A percentile compares a stretch with the other conserved stretches of the same genome.
These are phyloP conservation scores for Calliphora vicina DNA, from an alignment of 1,140 invertebrate genomes.

Conservation along the genomic window DNA sequence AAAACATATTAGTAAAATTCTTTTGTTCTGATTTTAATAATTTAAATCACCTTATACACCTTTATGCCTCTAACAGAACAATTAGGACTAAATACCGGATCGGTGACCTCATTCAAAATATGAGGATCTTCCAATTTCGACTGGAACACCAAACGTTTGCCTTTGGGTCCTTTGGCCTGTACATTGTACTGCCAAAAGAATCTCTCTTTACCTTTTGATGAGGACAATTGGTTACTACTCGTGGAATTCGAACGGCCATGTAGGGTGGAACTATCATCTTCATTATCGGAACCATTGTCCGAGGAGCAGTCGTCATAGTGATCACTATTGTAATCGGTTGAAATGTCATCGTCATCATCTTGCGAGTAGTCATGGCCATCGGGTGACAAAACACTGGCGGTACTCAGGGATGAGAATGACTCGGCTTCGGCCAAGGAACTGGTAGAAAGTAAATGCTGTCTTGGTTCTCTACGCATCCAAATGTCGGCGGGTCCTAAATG, in stretches of 20 bases:
- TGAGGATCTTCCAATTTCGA: conserved; percentile 92
- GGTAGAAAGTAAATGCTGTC: conserved; percentile 86
- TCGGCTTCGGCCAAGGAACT: conserved; percentile 84
- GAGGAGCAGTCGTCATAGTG: conserved; percentile 86
- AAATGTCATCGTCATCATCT: conserved; percentile 85
- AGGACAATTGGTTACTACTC: conserved; percentile 49
- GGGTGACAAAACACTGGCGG: conserved; percentile 83
- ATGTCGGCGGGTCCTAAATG: conserved; percentile 75
- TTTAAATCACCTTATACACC: conserved; percentile 65
- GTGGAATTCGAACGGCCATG: conserved; percentile 50
- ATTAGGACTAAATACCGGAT: conserved; percentile 91
- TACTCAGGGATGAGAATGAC: conserved; percentile 86
- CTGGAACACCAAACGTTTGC: conserved; percentile 82
- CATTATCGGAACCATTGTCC: conserved; percentile 80
- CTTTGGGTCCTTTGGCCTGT: conserved; percentile 97
- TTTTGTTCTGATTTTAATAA: neutral
- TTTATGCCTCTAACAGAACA: conserved; percentile 91
- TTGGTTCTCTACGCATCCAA: conserved; percentile 83
- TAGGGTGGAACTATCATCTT: conserved; percentile 68
- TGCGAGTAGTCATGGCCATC: conserved; percentile 82
- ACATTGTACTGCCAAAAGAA: conserved; percentile 99
- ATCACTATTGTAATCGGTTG: conserved; percentile 81
- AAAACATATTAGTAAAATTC: neutral
- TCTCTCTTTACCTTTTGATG: conserved; percentile 76
- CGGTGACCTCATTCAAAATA: conserved; percentile 85